A percentile compares a stretch with the other conserved stretches of the same genome.
These are phyloP conservation scores for Drosophila emarginata DNA, from an alignment of 2,888 invertebrate genomes.

Conservation along the genomic window DNA sequence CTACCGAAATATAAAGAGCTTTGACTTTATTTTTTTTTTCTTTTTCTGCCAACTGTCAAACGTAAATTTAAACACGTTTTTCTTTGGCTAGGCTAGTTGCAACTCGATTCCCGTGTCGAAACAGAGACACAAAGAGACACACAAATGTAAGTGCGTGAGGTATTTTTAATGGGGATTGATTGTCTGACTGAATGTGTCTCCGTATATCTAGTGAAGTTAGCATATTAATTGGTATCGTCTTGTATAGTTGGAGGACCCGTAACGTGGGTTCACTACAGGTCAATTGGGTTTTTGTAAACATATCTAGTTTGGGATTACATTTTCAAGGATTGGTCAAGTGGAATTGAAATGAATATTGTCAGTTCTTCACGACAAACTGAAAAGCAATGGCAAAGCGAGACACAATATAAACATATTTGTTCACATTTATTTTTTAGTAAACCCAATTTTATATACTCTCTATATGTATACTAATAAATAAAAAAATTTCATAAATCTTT, in stretches of 20 bases:
- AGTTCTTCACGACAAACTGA: neutral
- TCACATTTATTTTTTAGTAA: neutral
- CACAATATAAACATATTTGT: neutral
- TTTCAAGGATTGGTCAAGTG: constrained; percentile 12
- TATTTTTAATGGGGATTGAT: constrained; percentile 57
- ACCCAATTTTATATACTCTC: neutral
- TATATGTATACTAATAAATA: too few species aligned
- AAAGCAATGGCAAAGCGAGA: constrained; percentile 21
- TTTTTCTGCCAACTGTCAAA: constrained; percentile 43
- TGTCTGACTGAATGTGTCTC: constrained; percentile 19
- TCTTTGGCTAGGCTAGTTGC: constrained; percentile 20
- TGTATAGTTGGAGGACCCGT: neutral
- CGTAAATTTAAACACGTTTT: constrained; percentile 63
- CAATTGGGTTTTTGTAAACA: neutral
- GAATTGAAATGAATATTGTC: constrained; percentile 13
- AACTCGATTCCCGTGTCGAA: constrained; percentile 22
- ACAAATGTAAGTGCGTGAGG: constrained; percentile 57
- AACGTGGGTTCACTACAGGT: constrained; percentile 2
- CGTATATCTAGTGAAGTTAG: constrained; percentile 37
- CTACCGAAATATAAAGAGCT: constrained; percentile 19
- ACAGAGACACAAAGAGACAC: constrained; percentile 37
- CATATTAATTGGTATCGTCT: constrained; percentile 57
- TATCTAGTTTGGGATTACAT: constrained; percentile 4
- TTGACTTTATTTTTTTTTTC: constrained; percentile 22
- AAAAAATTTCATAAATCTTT: too few species aligned